Percentiles rank a stretch among this genome's conserved stretches.
Evolutionary conservation across 2,888 invertebrate genomes (phyloP).

Genomic region (Volucella inflata): DNA sequence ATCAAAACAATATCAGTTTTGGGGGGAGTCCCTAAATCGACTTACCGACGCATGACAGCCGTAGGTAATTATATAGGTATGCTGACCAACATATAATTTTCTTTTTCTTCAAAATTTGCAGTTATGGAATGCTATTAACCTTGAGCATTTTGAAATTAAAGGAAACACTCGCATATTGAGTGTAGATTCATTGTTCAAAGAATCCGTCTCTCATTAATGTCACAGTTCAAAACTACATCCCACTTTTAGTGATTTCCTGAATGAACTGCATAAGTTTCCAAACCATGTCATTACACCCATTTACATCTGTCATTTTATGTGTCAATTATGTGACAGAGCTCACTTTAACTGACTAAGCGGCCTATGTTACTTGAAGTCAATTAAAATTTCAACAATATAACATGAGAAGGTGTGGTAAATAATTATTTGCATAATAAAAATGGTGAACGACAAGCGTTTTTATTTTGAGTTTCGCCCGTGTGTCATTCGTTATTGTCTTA

Average conservation of each 20-base stretch:
- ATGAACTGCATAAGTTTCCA: too few species aligned
- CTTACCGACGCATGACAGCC: constrained; percentile 12
- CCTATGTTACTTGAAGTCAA: constrained; percentile 3
- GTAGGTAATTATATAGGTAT: not conserved
- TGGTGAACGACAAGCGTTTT: constrained; percentile 5
- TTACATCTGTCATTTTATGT: not conserved
- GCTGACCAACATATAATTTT: not conserved
- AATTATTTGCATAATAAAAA: constrained; percentile 18
- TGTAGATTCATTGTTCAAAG: too few species aligned
- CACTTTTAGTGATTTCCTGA: too few species aligned
- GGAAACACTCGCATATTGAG: too few species aligned
- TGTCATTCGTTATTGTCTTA: not conserved
- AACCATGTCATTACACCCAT: not conserved
- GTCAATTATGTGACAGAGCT: not conserved
- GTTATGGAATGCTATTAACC: not conserved
- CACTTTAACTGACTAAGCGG: not conserved
- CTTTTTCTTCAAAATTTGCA: not conserved
- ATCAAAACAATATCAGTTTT: not conserved
- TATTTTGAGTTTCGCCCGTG: not conserved
- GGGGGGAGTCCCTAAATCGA: constrained; percentile 18
- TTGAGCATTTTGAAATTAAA: constrained; percentile 1
- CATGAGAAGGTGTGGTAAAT: too few species aligned
- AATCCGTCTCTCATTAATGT: too few species aligned
- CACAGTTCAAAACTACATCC: too few species aligned
- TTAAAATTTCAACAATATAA: not conserved